Conservation (phyloP, 2,797 vertebrate species). For the Corythornis leucogaster region DNA sequence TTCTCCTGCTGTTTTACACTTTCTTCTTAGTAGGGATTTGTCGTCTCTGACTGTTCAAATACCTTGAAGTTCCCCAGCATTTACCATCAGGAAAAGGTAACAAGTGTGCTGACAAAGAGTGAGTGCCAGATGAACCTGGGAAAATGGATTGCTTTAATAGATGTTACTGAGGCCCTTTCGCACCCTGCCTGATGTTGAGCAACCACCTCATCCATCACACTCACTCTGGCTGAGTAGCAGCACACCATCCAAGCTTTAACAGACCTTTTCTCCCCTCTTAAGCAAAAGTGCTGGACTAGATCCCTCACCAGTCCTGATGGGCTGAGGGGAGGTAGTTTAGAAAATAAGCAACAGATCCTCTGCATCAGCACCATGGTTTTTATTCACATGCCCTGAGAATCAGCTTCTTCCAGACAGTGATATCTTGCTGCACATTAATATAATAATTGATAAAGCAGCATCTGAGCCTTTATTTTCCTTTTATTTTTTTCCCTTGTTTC, state of each 20-base stretch:
- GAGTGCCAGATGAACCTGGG: slow-evolving; percentile 44
- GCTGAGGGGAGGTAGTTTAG: neutral
- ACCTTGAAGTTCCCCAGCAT: slow-evolving; percentile 43
- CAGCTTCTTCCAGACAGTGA: neutral
- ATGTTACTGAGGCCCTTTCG: slow-evolving; percentile 18
- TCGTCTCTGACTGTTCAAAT: slow-evolving; percentile 56
- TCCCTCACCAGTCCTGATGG: neutral
- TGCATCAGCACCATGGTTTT: neutral
- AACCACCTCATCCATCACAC: slow-evolving; percentile 50
- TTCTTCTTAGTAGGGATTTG: slow-evolving; percentile 53
- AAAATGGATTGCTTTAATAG: slow-evolving; percentile 67
- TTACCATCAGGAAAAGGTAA: slow-evolving; percentile 48
- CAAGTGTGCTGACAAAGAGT: slow-evolving; percentile 65
- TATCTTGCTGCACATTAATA: neutral
- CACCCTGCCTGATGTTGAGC: slow-evolving; percentile 27
- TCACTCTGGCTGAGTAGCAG: neutral
- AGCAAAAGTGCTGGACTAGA: neutral
- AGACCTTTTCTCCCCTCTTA: neutral
- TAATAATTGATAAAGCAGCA: neutral
- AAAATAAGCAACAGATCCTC: neutral
- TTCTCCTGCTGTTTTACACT: slow-evolving; percentile 70
- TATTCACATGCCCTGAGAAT: neutral
- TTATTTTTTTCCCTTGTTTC: neutral
- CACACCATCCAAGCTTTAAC: neutral
- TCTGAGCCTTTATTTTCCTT: neutral